Base-by-base conservation (phyloP, 1,140 invertebrate genomes). In the Pogonomyrmex barbatus region DNA sequence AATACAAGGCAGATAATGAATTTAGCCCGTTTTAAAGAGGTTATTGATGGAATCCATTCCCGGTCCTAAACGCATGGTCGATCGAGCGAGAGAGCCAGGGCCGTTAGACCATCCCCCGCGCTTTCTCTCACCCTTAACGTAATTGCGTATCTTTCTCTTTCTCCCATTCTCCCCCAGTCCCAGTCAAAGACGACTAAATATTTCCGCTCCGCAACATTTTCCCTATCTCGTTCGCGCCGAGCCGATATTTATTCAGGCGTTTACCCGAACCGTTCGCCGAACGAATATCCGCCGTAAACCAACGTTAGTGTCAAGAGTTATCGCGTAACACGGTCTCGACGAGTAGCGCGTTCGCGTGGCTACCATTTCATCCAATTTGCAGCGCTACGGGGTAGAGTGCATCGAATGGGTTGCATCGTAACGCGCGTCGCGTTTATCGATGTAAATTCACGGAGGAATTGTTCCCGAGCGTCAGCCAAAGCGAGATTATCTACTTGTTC, bases 21-120 rank as follows among this genome's bases (percentile, higher is more conserved):
- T 91, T 91, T 91, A 91, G 82, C 58, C 87, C 85, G 67, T 90
- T 91, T 91, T 87, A 91, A 91, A 90, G 79, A 83, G 76, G 83
- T 91, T 90, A 90, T 89, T 85, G 85, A 78, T 76, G 79, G 88
- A 84, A 86, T 88, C 90, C 87, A 90, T 86, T 84, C 78, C 67
- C 70, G 73, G 73, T 75, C 60, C 71, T 90, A 81, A 91, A 91
- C 88, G 91, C 91, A 91, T 91, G 91, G 81, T 54, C 85, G 85
- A 81, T 62, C 76, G 91, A 88, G 85, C 89, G 85, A 83, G 84
- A 68, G 54, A 71, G 47, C 70, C 71, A 45, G 73, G n/a, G 52
- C 17, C 47, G 68, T 75, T 45, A 47, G 68, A 33, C 42, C 42
- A 30, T 33, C 56, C 73, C 78, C 81, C 30, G 39, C 33, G 33